Conservation (phyloP, 2,797 vertebrate genomes). For the Dryobates pubescens region DNA sequence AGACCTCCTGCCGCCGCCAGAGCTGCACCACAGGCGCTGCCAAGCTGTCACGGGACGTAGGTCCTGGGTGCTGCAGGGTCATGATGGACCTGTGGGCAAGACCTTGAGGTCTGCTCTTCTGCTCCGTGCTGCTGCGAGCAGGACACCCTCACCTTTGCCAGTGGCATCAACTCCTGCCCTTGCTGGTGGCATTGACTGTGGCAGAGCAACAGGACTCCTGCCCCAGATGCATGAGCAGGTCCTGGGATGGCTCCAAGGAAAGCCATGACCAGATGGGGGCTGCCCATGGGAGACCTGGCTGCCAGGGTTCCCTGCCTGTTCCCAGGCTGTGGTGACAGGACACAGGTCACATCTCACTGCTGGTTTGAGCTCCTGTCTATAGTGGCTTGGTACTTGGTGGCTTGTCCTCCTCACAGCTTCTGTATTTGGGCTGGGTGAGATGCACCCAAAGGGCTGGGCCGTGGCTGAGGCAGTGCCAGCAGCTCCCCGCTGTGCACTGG, state of each 20-base stretch:
- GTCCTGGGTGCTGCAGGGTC: neutral
- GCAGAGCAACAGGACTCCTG: neutral
- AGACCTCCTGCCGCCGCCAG: neutral
- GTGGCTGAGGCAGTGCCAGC: neutral
- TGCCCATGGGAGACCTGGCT: neutral
- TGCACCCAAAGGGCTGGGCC: accelerated
- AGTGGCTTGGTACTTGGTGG: accelerated
- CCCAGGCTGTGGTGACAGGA: neutral
- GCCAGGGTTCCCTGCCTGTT: accelerated
- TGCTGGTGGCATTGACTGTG: accelerated
- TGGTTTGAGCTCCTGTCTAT: neutral
- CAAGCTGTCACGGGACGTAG: neutral
- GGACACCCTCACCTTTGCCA: neutral
- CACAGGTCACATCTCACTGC: accelerated
- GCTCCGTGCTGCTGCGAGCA: accelerated
- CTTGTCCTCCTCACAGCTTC: neutral
- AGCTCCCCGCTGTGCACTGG: accelerated
- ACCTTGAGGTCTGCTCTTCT: neutral
- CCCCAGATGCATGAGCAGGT: neutral
- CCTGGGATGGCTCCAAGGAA: neutral
- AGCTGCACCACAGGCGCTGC: accelerated
- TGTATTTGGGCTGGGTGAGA: neutral
- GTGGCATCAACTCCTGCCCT: accelerated
- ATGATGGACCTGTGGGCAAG: accelerated
- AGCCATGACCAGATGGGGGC: neutral